Evolutionary conservation across 2,113 vertebrate species (phyloP).

Genomic region (Chinchilla lanigera): DNA sequence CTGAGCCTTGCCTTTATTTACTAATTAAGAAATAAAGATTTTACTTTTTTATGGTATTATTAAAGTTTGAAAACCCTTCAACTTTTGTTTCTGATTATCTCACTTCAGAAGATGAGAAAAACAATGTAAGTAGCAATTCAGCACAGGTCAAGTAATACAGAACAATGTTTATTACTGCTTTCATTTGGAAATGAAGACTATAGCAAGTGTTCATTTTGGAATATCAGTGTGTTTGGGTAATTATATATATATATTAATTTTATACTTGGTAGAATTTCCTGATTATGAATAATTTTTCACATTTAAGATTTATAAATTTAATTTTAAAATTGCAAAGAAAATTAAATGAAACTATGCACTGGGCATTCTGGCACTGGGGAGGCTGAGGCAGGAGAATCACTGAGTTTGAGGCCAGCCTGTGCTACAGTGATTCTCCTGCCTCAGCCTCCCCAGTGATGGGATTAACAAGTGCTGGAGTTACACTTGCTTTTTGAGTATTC

Average conservation of each 20-base stretch:
- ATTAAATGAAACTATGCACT: neutral
- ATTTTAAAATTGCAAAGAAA: neutral
- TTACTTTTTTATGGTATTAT: neutral
- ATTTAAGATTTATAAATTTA: constrained; percentile 21
- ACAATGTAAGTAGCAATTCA: neutral
- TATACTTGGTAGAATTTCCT: neutral
- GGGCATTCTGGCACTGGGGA: neutral
- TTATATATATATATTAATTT: neutral
- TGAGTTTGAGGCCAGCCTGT: neutral
- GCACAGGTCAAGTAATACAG: neutral
- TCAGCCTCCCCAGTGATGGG: no score
- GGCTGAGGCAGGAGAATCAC: neutral
- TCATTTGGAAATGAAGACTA: neutral
- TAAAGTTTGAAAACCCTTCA: neutral
- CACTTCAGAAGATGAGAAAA: neutral
- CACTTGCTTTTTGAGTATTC: neutral
- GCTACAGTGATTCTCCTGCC: no score
- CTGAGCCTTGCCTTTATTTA: neutral
- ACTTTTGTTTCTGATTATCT: neutral
- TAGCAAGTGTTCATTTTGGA: neutral
- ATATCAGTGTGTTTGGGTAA: neutral
- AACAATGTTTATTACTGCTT: neutral
- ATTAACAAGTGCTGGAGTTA: no score
- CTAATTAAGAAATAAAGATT: neutral
- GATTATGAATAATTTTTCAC: neutral